A percentile compares a stretch with the other conserved stretches of the same genome.
Conservation (phyloP, 2,888 invertebrate genomes). For the Cosmia trapezina region DNA sequence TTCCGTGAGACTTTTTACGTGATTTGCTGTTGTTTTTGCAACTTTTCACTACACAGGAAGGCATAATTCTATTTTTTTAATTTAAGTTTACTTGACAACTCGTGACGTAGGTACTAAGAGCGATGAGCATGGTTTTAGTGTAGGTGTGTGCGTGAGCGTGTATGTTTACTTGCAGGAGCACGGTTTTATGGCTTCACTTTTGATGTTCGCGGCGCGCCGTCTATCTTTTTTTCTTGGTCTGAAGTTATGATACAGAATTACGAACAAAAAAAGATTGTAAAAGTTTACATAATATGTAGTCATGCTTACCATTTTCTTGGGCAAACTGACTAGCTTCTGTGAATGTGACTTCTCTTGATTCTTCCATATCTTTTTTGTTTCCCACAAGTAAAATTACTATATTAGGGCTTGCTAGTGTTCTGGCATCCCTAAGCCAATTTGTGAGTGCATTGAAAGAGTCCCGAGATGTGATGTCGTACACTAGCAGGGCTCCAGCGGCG, state of each 20-base stretch:
- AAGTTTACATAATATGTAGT: not conserved
- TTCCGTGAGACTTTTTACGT: no score
- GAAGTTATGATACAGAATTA: not conserved
- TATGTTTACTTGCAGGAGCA: no score
- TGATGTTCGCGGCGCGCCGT: no score
- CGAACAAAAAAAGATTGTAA: not conserved
- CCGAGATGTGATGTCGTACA: slow-evolving; percentile 97
- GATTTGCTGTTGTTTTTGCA: no score
- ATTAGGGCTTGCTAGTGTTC: slow-evolving; percentile 95
- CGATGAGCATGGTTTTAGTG: no score
- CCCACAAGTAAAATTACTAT: slow-evolving; percentile 95
- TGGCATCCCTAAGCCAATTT: slow-evolving; percentile 96
- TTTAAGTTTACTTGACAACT: no score
- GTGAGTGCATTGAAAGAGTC: slow-evolving; percentile 98
- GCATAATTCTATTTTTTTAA: no score
- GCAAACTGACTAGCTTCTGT: slow-evolving; percentile 96
- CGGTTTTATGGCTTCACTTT: no score
- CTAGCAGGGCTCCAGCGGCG: slow-evolving; percentile 97
- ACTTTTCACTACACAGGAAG: no score
- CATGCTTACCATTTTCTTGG: slow-evolving; percentile 94
- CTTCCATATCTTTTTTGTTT: slow-evolving; percentile 95
- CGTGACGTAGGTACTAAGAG: no score
- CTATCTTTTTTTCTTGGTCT: no score
- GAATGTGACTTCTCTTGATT: slow-evolving; percentile 95
- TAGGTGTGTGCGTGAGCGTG: no score